Evolutionary conservation across 2,113 vertebrate species (phyloP).

Genomic region (Rhabdomys dilectus): DNA sequence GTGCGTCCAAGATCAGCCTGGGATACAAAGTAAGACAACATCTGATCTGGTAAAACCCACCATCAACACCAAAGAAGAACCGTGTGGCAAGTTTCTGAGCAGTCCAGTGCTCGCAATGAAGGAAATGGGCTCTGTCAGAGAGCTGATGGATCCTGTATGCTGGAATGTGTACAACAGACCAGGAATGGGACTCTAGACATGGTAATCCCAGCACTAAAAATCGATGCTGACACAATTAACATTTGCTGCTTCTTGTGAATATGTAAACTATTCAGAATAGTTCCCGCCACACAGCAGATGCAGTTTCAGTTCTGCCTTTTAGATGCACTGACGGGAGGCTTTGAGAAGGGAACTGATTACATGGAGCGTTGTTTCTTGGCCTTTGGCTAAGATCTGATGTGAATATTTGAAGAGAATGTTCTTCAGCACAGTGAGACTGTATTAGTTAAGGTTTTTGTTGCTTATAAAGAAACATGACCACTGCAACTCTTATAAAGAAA

Average conservation of each 20-base stretch:
- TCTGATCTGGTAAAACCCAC: background rate
- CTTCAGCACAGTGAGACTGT: background rate
- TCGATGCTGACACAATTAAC: background rate
- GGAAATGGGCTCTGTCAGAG: background rate
- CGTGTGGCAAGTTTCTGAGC: background rate
- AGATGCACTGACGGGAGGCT: background rate
- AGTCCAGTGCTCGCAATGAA: background rate
- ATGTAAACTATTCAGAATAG: background rate
- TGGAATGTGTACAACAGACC: background rate
- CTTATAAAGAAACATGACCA: background rate
- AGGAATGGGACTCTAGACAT: background rate
- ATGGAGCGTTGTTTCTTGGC: background rate
- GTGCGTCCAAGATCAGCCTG: too few species aligned
- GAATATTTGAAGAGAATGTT: background rate
- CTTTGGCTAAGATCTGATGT: background rate
- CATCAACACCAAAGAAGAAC: background rate
- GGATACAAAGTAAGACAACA: background rate
- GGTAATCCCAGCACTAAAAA: conserved; percentile 18
- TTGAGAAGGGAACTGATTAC: background rate
- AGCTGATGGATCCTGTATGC: background rate
- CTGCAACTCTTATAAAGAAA: background rate
- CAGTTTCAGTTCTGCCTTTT: background rate
- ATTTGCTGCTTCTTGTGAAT: background rate
- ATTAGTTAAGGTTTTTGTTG: background rate
- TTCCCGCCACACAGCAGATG: background rate